A percentile compares a stretch with the other conserved stretches of the same genome.
Evolutionary conservation across 2,888 invertebrate species (phyloP).

Genomic region (Drosophila austrosaltans): DNA sequence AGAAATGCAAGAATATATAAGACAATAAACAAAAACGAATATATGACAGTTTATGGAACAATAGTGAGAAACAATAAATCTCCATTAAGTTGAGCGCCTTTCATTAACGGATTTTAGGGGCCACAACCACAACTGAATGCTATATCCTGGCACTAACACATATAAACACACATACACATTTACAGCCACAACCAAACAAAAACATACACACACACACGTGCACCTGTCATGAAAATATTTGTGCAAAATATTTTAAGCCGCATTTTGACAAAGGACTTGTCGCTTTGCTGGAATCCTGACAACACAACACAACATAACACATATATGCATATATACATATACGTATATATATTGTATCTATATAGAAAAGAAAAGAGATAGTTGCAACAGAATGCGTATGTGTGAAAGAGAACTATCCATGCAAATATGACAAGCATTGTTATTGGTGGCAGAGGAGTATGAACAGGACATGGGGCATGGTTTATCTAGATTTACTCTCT

Average conservation of each 20-base stretch:
- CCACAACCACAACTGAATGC: background rate
- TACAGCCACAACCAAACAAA: background rate
- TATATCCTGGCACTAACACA: slow-evolving; percentile 6
- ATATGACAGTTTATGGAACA: slow-evolving; percentile 12
- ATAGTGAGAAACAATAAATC: slow-evolving; percentile 67
- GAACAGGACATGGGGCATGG: slow-evolving; percentile 13
- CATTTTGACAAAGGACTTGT: slow-evolving; percentile 69
- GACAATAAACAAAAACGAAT: background rate
- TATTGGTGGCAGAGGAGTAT: background rate
- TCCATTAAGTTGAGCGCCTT: slow-evolving; percentile 69
- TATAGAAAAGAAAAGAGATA: slow-evolving; percentile 6
- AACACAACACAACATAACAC: slow-evolving; percentile 11
- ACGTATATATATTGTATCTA: background rate
- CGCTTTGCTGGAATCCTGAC: slow-evolving; percentile 26
- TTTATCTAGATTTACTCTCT: slow-evolving; percentile 20
- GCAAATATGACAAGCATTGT: slow-evolving; percentile 14
- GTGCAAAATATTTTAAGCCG: slow-evolving; percentile 72
- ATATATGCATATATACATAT: slow-evolving; percentile 1
- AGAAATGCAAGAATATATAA: background rate
- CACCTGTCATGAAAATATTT: slow-evolving; percentile 74
- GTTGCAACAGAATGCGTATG: background rate
- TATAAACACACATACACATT: background rate
- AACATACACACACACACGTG: slow-evolving; percentile 24
- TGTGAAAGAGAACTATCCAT: background rate
- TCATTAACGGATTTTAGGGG: slow-evolving; percentile 66